Base-by-base conservation (phyloP, 2,113 vertebrate species). In the Melanerpes aurifrons region DNA sequence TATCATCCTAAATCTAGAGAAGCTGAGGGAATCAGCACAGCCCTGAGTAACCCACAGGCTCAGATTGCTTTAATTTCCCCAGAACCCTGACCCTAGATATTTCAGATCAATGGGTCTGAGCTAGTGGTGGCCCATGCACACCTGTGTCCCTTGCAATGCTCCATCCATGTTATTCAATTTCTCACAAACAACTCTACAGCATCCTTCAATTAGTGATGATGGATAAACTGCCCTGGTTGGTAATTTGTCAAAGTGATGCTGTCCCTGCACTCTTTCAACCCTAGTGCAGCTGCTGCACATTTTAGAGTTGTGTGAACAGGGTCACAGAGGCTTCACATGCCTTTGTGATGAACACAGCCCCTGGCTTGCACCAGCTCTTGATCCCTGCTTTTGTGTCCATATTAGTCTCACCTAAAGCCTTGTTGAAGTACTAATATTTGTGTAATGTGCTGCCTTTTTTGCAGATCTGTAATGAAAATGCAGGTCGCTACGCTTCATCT, bases 81-180 rank as follows among this genome's bases (percentile, higher is more conserved):
- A 16, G 31, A 17, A 40, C 5, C 29, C 57, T 32, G 47, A 21
- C 37, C 12, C 3, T 40, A 2, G 6, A 10, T 10, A 4, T 67
- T 31, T 45, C 29, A 29, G 50, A 48, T 28, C n/a, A 59, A 28
- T 3, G 24, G 40, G 28, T 4, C 40, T 32, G 71, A 79, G 35
- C 26, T 31, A 64, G 37, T n/a, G 10, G n/a, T 9, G 15, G 47
- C 7, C 12, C 25, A 16, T 18, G 29, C 31, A 10, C 43, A 15
- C 7, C 21, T 31, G 24, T 31, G 37, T 62, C 22, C 48, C 48
- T 2, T 2, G 10, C 5, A 15, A 31, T 17, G 20, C 31, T 91
- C 2, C 3, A 2, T n/a, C 29, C 0, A 0, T 24, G 21, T 1
- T 18, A 6, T 5, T 66, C 2, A 1, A 10, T 5, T 2, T 57